phyloP scores from a whole-genome alignment of 2,888 invertebrate genomes.

The Pemphredon lugubris region DNA sequence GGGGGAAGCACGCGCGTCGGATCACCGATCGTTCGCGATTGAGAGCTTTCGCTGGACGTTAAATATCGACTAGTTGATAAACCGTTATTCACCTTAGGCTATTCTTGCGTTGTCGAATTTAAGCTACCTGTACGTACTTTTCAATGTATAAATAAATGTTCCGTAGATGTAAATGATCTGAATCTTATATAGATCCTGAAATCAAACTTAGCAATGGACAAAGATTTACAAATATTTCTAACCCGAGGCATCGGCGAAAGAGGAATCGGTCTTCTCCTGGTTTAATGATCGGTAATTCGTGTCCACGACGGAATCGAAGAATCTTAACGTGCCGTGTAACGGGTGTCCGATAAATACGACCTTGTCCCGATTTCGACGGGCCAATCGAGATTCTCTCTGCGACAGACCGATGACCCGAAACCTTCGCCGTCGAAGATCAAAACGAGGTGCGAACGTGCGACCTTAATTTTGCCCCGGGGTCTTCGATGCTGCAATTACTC shows the following conservation, averaged over 20 bases:
- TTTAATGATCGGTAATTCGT: constrained; percentile 45
- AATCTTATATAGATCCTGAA: too few species aligned
- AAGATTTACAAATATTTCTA: neutral
- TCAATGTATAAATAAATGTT: too few species aligned
- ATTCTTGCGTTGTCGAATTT: too few species aligned
- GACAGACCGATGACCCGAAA: constrained; percentile 37
- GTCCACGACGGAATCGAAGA: constrained; percentile 36
- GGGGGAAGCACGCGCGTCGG: too few species aligned
- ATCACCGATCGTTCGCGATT: too few species aligned
- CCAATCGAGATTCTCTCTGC: constrained; percentile 29
- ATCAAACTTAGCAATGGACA: neutral
- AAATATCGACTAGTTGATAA: too few species aligned
- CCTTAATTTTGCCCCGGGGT: constrained; percentile 41
- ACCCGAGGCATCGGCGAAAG: constrained; percentile 11
- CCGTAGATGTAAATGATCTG: too few species aligned
- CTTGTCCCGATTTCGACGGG: constrained; percentile 34
- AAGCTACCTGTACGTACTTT: too few species aligned
- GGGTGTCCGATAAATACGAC: constrained; percentile 38
- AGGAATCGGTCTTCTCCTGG: constrained; percentile 22
- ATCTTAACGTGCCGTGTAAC: constrained; percentile 29
- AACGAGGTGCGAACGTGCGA: constrained; percentile 45
- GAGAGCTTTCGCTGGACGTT: too few species aligned
- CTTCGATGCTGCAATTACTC: constrained; percentile 32
- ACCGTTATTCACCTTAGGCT: too few species aligned
- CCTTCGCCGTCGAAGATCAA: constrained; percentile 26